These are phyloP conservation scores for Lepetodrilus schrolli DNA, from an alignment of 2,888 invertebrate genomes.

Conservation along the genomic window DNA sequence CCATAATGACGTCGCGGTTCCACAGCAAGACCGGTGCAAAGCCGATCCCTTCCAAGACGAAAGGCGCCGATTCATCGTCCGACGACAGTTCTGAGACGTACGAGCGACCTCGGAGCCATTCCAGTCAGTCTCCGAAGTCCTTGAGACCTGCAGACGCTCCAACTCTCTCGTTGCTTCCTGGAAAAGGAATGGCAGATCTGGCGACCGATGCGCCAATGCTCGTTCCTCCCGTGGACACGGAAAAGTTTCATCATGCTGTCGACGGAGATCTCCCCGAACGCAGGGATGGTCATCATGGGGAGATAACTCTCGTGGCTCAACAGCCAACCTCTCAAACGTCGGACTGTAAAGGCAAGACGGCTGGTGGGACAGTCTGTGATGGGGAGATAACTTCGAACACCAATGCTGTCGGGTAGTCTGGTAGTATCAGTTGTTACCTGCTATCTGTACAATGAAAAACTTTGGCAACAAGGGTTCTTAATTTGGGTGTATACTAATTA, in stretches of 20 bases:
- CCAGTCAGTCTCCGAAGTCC: constrained; percentile 61
- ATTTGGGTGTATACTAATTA: too few relatives aligned
- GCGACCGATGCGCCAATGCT: constrained; percentile 54
- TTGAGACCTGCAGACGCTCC: constrained; percentile 64
- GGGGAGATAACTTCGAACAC: too few relatives aligned
- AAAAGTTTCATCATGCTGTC: constrained; percentile 46
- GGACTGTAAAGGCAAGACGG: constrained; percentile 20
- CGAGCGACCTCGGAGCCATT: constrained; percentile 34
- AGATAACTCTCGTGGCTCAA: neutral
- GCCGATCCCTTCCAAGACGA: constrained; percentile 32
- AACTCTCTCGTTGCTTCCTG: constrained; percentile 58
- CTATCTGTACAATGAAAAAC: too few relatives aligned
- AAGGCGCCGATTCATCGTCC: constrained; percentile 39
- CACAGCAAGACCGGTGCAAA: constrained; percentile 30
- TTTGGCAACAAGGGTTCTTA: too few relatives aligned
- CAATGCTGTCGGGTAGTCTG: too few relatives aligned
- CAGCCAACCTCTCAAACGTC: constrained; percentile 27
- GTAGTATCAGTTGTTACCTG: too few relatives aligned
- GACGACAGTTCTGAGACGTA: constrained; percentile 42
- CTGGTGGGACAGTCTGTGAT: constrained; percentile 27
- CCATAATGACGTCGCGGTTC: constrained; percentile 32
- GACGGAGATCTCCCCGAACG: constrained; percentile 34
- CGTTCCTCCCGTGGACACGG: constrained; percentile 52
- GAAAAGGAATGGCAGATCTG: constrained; percentile 38
- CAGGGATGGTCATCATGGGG: constrained; percentile 25